Evolutionary conservation across 2,888 invertebrate genomes (phyloP).

Genomic region (Nephrotoma appendiculata): DNA sequence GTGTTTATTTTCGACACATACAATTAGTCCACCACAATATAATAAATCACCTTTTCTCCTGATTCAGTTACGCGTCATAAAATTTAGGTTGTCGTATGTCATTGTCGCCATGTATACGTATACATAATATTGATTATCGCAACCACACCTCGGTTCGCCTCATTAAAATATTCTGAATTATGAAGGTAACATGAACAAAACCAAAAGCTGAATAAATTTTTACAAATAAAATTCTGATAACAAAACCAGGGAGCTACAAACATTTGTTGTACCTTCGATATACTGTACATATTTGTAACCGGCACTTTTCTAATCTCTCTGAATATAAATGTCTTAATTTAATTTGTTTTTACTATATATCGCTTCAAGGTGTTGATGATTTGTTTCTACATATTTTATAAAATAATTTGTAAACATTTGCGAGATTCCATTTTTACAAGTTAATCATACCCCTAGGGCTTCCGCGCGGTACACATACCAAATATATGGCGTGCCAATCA

Average conservation of each 20-base stretch:
- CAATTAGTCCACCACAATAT: too few species aligned
- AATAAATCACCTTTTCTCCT: too few species aligned
- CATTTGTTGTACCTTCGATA: not conserved
- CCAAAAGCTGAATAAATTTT: not conserved
- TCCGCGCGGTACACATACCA: not conserved
- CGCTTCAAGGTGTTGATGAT: not conserved
- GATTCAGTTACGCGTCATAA: too few species aligned
- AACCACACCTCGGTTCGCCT: not conserved
- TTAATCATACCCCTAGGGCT: not conserved
- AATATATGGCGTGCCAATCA: not conserved
- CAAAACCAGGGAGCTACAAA: not conserved
- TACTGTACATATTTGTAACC: not conserved
- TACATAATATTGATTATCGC: not conserved
- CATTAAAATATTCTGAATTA: not conserved
- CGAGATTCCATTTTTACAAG: not conserved
- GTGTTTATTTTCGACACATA: too few species aligned
- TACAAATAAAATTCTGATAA: not conserved
- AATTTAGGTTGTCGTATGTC: too few species aligned
- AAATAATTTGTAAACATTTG: not conserved
- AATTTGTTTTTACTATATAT: not conserved
- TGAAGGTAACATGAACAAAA: not conserved
- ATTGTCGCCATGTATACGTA: too few species aligned
- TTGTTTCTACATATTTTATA: not conserved
- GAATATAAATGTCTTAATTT: not conserved
- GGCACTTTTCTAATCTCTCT: not conserved